Evolutionary conservation across 2,113 vertebrate genomes (phyloP), one percentile per base, ranked within the genome.

Genomic region (Brachyistius frenatus): DNA sequence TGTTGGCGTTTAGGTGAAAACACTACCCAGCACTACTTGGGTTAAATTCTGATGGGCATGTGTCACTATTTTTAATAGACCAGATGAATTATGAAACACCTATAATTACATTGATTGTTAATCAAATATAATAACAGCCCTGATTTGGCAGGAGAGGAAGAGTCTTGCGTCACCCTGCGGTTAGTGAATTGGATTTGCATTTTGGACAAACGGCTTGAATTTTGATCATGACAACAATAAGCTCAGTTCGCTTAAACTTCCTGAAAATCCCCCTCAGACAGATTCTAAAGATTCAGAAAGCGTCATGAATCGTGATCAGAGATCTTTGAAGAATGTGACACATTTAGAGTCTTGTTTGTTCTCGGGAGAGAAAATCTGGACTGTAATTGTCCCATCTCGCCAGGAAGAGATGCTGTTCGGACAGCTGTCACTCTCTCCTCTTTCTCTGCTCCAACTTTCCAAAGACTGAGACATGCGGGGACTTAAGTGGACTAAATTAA

Each of bases 401-500:
- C 91, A 77, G 70, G 61, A 64, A 78, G 88, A 73, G 88, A 76
- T 63, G 81, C 89, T 93, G 62, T 90, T 85, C 39, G 1, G 72
- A 65, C 76, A 83, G 64, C 57, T 76, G 72, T 69, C 81, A 63
- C 69, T 79, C 70, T 73, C 33, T 37, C 41, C 0, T 23, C 23
- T 50, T 11, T 58, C 50, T 35, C 61, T 55, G 55, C 49, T 72
- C 63, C 62, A 39, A 41, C 50, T 66, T 47, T 73, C 72, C 31
- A 61, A 74, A 76, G 52, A 70, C 52, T 36, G 50, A 67, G 76
- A 83, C 69, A 78, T 77, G 68, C 65, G 15, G 69, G 32, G 60
- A 13, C 62, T 7, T 91, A 92, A 94, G 74, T 84, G 78, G 83
- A 66, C 90, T 92, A 86, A 93, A 95, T 93, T 89, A 91, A 84